phyloP scores from a whole-genome alignment of 2,888 invertebrate species.

The Dryadula phaetusa region DNA sequence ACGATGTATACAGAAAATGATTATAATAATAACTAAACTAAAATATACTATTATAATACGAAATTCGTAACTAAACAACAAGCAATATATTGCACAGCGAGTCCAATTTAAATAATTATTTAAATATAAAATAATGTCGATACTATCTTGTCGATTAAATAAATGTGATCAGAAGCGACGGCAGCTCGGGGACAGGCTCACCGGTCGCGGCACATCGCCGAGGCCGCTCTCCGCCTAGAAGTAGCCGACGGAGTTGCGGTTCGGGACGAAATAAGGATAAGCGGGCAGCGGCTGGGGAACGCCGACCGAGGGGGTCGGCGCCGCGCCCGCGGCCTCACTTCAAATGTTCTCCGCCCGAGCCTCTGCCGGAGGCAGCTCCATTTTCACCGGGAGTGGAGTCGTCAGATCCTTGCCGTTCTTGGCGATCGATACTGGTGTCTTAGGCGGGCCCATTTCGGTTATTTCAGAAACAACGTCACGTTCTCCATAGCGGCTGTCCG shows the following conservation, averaged over 20 bases:
- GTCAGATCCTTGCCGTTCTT: conserved; percentile 77
- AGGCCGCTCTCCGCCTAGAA: conserved; percentile 58
- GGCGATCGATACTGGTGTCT: conserved; percentile 62
- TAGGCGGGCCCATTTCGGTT: conserved; percentile 76
- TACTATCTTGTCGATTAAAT: conserved; percentile 50
- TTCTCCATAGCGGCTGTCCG: conserved; percentile 87
- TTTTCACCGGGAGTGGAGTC: conserved; percentile 86
- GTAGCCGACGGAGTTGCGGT: conserved; percentile 76
- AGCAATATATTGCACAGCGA: conserved; percentile 82
- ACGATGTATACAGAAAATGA: conserved; percentile 58
- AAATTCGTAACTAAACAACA: conserved; percentile 79
- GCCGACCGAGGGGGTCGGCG: conserved; percentile 50
- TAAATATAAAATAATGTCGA: conserved; percentile 71
- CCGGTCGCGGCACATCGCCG: conserved; percentile 23
- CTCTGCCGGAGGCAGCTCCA: conserved; percentile 85
- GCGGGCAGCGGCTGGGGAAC: conserved; percentile 74
- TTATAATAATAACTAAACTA: conserved; percentile 53
- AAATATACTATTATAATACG: conserved; percentile 65
- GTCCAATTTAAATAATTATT: conserved; percentile 76
- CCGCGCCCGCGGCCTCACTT: conserved; percentile 79
- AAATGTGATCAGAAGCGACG: conserved; percentile 31
- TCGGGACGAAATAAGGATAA: conserved; percentile 76
- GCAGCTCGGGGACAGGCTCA: conserved; percentile 22
- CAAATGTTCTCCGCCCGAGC: conserved; percentile 84
- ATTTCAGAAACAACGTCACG: conserved; percentile 81